Base-by-base conservation (phyloP, 2,888 invertebrate genomes). In the Nymphalis c-album region DNA sequence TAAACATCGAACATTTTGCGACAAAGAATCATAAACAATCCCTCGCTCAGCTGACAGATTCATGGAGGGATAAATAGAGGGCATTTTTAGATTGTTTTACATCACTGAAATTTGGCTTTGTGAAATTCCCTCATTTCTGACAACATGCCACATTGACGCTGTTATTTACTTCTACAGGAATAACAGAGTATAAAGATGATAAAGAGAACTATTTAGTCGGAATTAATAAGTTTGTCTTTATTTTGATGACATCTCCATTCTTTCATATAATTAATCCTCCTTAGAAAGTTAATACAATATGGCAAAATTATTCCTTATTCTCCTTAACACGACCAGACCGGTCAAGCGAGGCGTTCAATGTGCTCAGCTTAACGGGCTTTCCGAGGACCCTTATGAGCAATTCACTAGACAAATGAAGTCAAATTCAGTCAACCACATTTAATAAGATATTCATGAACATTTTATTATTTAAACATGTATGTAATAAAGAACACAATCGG, bases 41-140 rank as follows among this genome's bases (percentile, higher is more conserved):
- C 69, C 68, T 71, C 70, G 74, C 76, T 75, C 76, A 66, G 75
- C 75, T 76, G 81, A 77, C 74, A 73, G 78, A 72, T 75, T 77
- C 76, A 76, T 78, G 73, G 77, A 75, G 72, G 78, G 77, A 74
- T 73, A 77, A 74, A 75, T 75, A 78, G 75, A 76, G 83, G 81
- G 81, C 90, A 90, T 90, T 80, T 88, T 88, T 87, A 80, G 80
- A 77, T 78, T 61, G 72, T 67, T 72, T 71, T 81, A 76, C 78
- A 78, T 80, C 64, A 82, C 81, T 73, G 73, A 74, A 83, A 84
- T 81, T 86, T 84, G 76, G 77, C 74, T 74, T 77, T 78, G 76
- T 78, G 79, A 78, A 71, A 70, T 71, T 67, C 63, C 64, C 53
- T 26, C 31, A 55, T 60, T 66, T 60, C 64, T 73, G 67, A 69